Base-by-base conservation (phyloP, 2,797 vertebrate genomes). In the Sibirionetta formosa region DNA sequence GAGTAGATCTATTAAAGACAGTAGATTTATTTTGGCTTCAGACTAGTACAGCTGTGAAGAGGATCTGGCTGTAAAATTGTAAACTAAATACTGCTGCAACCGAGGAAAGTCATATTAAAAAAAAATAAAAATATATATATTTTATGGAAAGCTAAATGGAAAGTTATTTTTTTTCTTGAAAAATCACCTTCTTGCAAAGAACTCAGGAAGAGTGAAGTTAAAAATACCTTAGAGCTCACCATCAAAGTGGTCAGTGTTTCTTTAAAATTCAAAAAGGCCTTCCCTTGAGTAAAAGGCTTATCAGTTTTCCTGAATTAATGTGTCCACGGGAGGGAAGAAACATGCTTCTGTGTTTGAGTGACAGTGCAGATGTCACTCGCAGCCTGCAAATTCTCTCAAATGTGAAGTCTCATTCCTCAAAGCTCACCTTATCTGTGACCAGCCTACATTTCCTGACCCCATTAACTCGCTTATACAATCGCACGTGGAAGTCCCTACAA, bases 271-370 rank as follows among this genome's bases (percentile, higher is more conserved):
- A 93, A 82, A 95, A 86, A 90, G 90, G n/a, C 57, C 54, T 90
- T 96, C 97, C 97, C 95, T 56, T 7, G 97, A 96, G 98, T 71
- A 77, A 66, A 48, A 58, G 85, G 36, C 94, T 97, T 96, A 97
- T 96, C 96, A 56, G 82, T 73, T 93, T 82, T 93, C n/a, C 93
- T 96, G 97, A 97, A 98, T 98, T 97, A 97, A 97, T 97, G 94
- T 64, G 94, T 87, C 96, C 95, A 81, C 92, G 83, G 95, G 95
- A 97, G 97, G 97, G 89, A 84, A 88, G 93, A 82, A 91, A 73
- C 92, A 91, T 15, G 87, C 79, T 90, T 75, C 90, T 76, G 82
- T 76, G 80, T 88, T 88, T 97, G 97, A 98, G 93, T 97, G 97
- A 96, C 98, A 97, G 97, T 38, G 76, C 73, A 80, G 92, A 72